Evolutionary conservation across 37 sponge, comb jelly and placozoan genomes (phyloP).

Genomic region (Sycon ciliatum): DNA sequence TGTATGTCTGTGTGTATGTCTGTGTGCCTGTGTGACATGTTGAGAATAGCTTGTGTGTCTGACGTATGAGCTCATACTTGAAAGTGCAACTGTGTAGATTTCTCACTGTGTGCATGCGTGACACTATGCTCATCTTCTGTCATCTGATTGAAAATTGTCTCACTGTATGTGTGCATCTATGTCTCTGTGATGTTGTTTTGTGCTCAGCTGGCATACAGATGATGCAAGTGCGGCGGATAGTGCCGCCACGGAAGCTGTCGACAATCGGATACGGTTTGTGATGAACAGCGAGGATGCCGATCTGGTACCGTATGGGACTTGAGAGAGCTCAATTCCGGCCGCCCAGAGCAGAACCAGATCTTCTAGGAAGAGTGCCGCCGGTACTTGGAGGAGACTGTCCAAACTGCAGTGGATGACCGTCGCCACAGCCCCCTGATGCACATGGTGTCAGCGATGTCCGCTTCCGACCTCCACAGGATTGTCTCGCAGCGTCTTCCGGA

Average conservation of each 20-base stretch:
- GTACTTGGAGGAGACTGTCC: constrained; percentile 15
- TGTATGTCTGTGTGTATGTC: neutral
- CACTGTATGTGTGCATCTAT: too few relatives aligned
- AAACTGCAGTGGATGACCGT: constrained; percentile 21
- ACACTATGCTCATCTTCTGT: too few relatives aligned
- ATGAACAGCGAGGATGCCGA: neutral
- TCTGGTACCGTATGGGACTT: neutral
- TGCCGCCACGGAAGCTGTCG: neutral
- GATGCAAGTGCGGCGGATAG: too few relatives aligned
- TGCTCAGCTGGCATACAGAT: too few relatives aligned
- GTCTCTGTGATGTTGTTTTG: too few relatives aligned
- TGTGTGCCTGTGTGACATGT: too few relatives aligned
- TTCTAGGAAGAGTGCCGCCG: constrained; percentile 20
- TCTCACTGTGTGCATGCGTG: too few relatives aligned
- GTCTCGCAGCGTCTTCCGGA: constrained; percentile 34
- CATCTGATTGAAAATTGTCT: too few relatives aligned
- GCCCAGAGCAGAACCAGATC: neutral
- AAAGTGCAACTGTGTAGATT: too few relatives aligned
- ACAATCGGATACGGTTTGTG: neutral
- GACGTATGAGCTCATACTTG: too few relatives aligned
- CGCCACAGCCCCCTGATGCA: neutral
- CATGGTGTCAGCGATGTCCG: neutral
- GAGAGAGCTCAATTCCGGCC: neutral
- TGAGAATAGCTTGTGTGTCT: too few relatives aligned
- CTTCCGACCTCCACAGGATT: constrained; percentile 8